Percentiles rank a stretch among this genome's conserved stretches.
Evolutionary conservation across 2,797 vertebrate genomes (phyloP).

Genomic region (Atherinosoma microstoma): DNA sequence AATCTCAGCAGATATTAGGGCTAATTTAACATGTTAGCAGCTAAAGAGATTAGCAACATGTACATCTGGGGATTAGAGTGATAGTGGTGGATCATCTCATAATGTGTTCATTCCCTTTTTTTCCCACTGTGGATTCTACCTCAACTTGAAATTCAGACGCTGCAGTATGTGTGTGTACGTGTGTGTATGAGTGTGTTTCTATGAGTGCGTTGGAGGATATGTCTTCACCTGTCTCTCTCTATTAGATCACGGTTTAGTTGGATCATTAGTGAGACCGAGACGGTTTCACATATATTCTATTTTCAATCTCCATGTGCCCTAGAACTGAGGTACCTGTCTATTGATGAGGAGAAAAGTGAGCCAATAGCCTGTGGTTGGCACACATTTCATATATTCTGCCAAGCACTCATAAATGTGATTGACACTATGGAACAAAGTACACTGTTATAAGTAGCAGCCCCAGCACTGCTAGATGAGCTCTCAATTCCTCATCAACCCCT

Average conservation of each 20-base stretch:
- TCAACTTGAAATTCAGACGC: conserved; percentile 71
- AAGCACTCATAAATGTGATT: conserved; percentile 56
- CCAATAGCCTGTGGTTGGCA: conserved; percentile 63
- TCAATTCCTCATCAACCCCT: conserved; percentile 24
- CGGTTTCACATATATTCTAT: conserved; percentile 75
- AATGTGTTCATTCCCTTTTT: conserved; percentile 72
- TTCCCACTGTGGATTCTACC: conserved; percentile 49
- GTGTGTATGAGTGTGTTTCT: conserved; percentile 33
- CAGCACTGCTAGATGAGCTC: conserved; percentile 25
- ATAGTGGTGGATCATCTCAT: conserved; percentile 77
- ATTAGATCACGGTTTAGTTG: conserved; percentile 77
- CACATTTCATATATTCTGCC: conserved; percentile 56
- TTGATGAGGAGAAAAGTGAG: conserved; percentile 70
- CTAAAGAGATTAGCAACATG: conserved; percentile 83
- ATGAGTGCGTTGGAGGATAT: conserved; percentile 61
- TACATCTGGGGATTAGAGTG: conserved; percentile 82
- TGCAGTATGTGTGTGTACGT: conserved; percentile 32
- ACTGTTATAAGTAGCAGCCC: conserved; percentile 46
- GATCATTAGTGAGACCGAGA: conserved; percentile 78
- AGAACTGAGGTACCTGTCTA: conserved; percentile 74
- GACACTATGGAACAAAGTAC: conserved; percentile 56
- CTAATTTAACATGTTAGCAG: conserved; percentile 84
- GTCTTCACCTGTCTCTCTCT: conserved; percentile 77
- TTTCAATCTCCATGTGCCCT: conserved; percentile 70
- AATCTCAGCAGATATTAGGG: conserved; percentile 78